A percentile compares a stretch with the other conserved stretches of the same genome.
These are phyloP conservation scores for Leuciscus idus DNA, from an alignment of 2,113 vertebrate genomes.

Conservation along the genomic window DNA sequence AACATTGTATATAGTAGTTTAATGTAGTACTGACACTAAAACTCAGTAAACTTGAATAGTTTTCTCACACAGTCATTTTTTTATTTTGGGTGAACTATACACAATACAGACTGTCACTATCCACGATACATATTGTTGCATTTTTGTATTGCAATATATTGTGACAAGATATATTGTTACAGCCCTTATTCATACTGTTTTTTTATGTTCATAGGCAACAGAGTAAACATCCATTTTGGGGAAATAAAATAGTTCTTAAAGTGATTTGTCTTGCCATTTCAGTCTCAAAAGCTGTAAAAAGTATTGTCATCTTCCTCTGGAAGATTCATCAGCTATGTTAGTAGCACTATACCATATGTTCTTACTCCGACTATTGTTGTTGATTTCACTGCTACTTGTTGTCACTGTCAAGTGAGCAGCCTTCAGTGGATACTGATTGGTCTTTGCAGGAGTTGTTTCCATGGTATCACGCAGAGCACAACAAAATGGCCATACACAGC, in stretches of 20 bases:
- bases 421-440: constrained; percentile 3
- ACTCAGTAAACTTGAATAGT: no score
- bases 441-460: constrained; percentile 24
- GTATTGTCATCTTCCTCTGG: background rate
- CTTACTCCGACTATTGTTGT: constrained; percentile 4
- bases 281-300: background rate
- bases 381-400: constrained; percentile 29
- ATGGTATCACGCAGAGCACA: constrained; percentile 18
- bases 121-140: no score
- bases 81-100: no score
- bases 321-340: constrained; percentile 17
- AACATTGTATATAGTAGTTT: no score
- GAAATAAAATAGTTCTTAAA: background rate
- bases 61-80: no score
- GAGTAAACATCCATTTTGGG: background rate
- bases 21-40: no score
- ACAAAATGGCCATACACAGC: background rate
- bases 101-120: no score
- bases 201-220: background rate
- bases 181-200: background rate
- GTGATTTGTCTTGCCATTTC: background rate
- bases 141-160: no score
- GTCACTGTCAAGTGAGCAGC: constrained; percentile 35
- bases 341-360: constrained; percentile 1
- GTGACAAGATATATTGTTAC: no score